Conservation (phyloP, 2,113 vertebrate genomes). For the Donacobius atricapilla region DNA sequence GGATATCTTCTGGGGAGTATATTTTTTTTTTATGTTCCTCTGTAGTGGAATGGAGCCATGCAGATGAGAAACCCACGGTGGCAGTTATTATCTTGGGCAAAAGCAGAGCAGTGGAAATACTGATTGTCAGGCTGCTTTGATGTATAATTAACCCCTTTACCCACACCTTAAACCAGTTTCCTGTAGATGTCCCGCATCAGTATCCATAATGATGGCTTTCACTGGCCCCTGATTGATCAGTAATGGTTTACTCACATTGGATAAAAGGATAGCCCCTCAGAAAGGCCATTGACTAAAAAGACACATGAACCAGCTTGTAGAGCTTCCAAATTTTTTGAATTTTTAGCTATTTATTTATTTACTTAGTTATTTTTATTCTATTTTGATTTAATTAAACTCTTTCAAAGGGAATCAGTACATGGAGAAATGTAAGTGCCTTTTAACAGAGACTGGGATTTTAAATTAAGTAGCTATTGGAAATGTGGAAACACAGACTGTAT, state of each 20-base stretch:
- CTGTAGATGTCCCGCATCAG: not conserved
- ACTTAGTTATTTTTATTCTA: not conserved
- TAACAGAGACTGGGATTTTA: not conserved
- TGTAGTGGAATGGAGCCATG: not conserved
- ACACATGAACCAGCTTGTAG: not conserved
- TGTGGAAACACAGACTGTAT: not conserved
- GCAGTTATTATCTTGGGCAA: not conserved
- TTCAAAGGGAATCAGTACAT: not conserved
- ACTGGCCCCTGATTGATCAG: not conserved
- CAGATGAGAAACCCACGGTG: not conserved
- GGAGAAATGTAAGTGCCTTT: not conserved
- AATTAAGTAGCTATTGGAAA: not conserved
- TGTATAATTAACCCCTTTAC: not conserved
- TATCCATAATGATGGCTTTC: rapidly evolving
- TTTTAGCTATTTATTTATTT: not conserved
- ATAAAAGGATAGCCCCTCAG: not conserved
- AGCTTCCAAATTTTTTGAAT: not conserved
- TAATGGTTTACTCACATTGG: not conserved
- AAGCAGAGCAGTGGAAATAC: not conserved
- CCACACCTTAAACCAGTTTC: not conserved
- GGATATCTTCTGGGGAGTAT: too few species aligned
- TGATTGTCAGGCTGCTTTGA: not conserved
- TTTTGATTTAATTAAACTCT: not conserved
- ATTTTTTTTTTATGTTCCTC: not conserved
- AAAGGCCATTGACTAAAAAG: not conserved